phyloP scores from a whole-genome alignment of 2,113 vertebrate species.

The Prunella himalayana region DNA sequence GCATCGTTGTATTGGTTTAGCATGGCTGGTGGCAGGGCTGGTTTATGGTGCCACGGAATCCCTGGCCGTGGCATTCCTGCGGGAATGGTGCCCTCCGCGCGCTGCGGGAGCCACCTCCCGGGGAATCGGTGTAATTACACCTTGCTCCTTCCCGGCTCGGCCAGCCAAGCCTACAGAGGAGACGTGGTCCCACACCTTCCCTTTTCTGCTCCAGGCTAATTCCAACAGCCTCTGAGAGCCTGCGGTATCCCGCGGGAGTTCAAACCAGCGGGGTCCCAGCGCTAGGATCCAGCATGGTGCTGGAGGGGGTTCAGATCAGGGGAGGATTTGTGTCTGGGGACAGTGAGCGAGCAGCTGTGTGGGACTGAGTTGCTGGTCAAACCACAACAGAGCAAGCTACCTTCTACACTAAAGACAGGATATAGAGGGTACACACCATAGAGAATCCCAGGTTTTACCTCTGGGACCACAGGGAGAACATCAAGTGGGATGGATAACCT shows the following conservation, averaged over 20 bases:
- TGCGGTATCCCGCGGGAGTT: accelerated
- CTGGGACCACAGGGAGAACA: not conserved
- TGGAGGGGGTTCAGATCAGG: not conserved
- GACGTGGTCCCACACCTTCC: accelerated
- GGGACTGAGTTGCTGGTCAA: not conserved
- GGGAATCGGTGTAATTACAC: not conserved
- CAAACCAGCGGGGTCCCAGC: not conserved
- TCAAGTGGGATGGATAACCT: not conserved
- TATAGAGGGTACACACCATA: not conserved
- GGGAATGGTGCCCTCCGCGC: not conserved
- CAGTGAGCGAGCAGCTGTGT: accelerated
- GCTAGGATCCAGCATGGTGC: not conserved
- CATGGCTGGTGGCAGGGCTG: accelerated
- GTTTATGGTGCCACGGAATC: not conserved
- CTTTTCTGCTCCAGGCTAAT: not conserved
- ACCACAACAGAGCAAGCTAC: not conserved
- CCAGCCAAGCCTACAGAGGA: accelerated
- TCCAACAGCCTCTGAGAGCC: not conserved
- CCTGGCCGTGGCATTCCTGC: not conserved
- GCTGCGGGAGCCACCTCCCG: not conserved
- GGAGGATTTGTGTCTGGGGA: not conserved
- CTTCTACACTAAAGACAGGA: not conserved
- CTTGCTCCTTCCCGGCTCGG: not conserved
- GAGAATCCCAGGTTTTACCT: not conserved
- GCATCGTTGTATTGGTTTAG: not conserved